phyloP scores from a whole-genome alignment of 2,888 invertebrate genomes.

The Troides aeacus region DNA sequence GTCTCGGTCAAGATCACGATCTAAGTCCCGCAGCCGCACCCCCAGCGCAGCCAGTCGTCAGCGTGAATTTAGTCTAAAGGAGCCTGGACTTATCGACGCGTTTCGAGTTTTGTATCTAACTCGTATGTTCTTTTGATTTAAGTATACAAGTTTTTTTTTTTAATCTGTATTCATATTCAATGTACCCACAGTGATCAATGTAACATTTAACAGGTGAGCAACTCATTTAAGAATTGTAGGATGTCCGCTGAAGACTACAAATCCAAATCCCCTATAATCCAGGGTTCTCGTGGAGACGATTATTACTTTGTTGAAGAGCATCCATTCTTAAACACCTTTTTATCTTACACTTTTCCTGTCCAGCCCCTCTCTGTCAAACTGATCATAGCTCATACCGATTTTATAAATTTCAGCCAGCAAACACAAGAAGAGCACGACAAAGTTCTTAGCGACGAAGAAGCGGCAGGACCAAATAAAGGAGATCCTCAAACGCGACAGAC shows the following conservation, averaged over 20 bases:
- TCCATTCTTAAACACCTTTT: too few relatives aligned
- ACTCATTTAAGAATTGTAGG: background rate
- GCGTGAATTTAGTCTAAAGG: conserved; percentile 48
- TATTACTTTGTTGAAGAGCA: too few relatives aligned
- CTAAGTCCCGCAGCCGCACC: conserved; percentile 39
- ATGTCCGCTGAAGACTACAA: too few relatives aligned
- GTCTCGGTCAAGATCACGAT: conserved; percentile 38
- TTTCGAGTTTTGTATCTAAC: conserved; percentile 67
- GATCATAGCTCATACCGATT: too few relatives aligned
- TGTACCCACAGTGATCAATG: background rate
- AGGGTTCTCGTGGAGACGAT: too few relatives aligned
- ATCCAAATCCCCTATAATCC: too few relatives aligned
- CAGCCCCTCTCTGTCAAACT: too few relatives aligned
- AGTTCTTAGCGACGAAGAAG: conserved; percentile 65
- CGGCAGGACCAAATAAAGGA: conserved; percentile 65
- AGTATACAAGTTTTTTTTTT: background rate
- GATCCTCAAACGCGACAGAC: conserved; percentile 64
- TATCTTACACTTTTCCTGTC: too few relatives aligned
- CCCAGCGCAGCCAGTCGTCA: conserved; percentile 44
- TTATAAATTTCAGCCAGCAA: conserved; percentile 54
- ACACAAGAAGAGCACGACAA: conserved; percentile 58
- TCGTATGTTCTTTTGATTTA: conserved; percentile 46
- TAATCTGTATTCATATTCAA: background rate
- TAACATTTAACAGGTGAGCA: too few relatives aligned
- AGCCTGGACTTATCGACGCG: conserved; percentile 65